Evolutionary conservation across 2,888 invertebrate species (phyloP).

Genomic region (Ichneumoninae sp.): DNA sequence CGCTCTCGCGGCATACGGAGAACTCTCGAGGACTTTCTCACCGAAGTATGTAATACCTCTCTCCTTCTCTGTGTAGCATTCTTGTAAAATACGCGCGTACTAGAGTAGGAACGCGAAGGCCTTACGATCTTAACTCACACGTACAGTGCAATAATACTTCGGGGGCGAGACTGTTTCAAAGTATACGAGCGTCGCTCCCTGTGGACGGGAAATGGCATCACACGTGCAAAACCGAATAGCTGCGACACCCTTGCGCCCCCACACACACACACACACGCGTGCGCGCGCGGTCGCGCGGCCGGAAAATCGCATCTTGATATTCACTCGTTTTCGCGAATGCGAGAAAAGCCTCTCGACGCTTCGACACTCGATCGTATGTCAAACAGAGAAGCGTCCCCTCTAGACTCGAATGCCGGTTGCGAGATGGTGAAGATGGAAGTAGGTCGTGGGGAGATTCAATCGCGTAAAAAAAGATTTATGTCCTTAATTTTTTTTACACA

Average conservation of each 20-base stretch:
- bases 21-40: neutral
- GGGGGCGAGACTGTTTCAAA: slow-evolving; percentile 3
- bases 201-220: slow-evolving; percentile 9
- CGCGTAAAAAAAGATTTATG: no score
- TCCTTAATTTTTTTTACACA: no score
- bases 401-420: no score
- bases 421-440: no score
- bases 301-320: no score
- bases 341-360: neutral
- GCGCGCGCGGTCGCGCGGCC: no score
- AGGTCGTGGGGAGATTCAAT: no score
- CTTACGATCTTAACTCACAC: slow-evolving; percentile 21
- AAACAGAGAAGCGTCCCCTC: no score
- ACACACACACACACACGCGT: neutral
- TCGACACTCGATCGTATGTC: no score
- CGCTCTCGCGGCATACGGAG: neutral
- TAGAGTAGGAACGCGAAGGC: neutral
- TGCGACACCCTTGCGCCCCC: neutral
- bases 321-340: neutral
- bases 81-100: slow-evolving; percentile 30
- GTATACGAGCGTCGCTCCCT: slow-evolving; percentile 12
- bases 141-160: slow-evolving; percentile 36
- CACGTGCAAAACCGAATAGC: neutral
- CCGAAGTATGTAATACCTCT: slow-evolving; percentile 29
- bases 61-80: neutral